Base-by-base conservation (phyloP, 2,797 vertebrate genomes). In the Melanotaenia nigrans region DNA sequence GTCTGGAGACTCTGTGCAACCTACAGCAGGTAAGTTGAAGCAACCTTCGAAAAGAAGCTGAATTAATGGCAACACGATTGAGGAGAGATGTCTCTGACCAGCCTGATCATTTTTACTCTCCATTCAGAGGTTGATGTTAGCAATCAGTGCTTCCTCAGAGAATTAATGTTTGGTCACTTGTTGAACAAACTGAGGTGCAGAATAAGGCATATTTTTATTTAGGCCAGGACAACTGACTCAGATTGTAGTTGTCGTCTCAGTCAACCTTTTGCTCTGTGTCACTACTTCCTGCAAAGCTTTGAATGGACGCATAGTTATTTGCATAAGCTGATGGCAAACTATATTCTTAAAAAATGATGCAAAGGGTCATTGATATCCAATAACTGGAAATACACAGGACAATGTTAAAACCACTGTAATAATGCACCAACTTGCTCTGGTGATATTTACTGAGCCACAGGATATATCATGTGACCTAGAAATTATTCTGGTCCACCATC, bases 21-120 rank as follows among this genome's bases (percentile, higher is more conserved):
- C 94, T 79, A 94, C 95, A 90, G 92, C 95, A 95, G 97, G 97
- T 98, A 93, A 45, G 18, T 16, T 56, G 33, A 8, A 30, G 32
- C 6, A 55, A 56, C 12, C 13, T 60, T 16, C 4, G 30, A 16
- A 49, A 53, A 54, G 24, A 54, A 55, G 20, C 38, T 60, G 59
- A 36, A 56, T 49, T 51, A 11, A 68, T 51, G 28, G n/a, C 16
- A 45, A 22, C 8, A 3, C 28, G 40, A 4, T 5, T 4, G 40
- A 22, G n/a, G 25, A 2, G 5, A 2, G 18, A 12, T 30, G 61
- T 14, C 13, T 61, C 3, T 56, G 14, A 71, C 53, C 3, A 13
- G 18, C 53, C 28, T 25, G 45, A 28, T 18, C 22, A 51, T 54
- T 28, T 59, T 24, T 14, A 14, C 53, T 8, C 20, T 5, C 42